phyloP scores from a whole-genome alignment of 2,888 invertebrate genomes.

The Luffia ferchaultella region DNA sequence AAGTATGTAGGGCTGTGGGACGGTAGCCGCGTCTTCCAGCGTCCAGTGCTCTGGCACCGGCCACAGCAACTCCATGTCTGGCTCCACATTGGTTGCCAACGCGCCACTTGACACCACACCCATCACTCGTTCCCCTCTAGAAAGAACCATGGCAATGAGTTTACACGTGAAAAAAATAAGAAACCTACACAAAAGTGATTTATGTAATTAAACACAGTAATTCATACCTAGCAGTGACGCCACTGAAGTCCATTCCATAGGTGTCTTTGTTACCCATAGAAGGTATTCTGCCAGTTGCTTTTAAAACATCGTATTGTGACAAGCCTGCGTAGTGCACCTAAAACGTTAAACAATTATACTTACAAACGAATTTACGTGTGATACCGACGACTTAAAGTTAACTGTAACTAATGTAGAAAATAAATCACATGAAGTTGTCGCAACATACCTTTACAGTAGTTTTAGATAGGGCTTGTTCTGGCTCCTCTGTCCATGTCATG shows the following conservation, averaged over 20 bases:
- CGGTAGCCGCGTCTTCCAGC: constrained; percentile 76
- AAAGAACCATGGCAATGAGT: no score
- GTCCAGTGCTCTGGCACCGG: constrained; percentile 73
- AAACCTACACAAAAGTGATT: no score
- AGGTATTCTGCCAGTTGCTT: constrained; percentile 22
- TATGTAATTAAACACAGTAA: no score
- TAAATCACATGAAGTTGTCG: background rate
- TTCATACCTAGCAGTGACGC: constrained; percentile 30
- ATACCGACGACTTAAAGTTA: background rate
- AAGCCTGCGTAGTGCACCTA: constrained; percentile 29
- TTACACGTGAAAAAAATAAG: no score
- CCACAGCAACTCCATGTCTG: constrained; percentile 64
- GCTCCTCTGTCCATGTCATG: constrained; percentile 21
- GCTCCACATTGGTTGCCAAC: constrained; percentile 60
- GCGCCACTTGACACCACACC: constrained; percentile 56
- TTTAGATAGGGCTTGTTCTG: constrained; percentile 8
- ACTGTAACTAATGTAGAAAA: background rate
- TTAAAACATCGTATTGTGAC: constrained; percentile 23
- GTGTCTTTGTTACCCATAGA: constrained; percentile 1
- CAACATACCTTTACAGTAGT: constrained; percentile 16
- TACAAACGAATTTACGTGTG: constrained; percentile 17
- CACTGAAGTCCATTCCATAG: constrained; percentile 45
- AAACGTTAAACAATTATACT: constrained; percentile 6
- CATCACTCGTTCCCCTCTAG: constrained; percentile 41
- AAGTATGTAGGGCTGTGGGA: constrained; percentile 75